Evolutionary conservation across 2,797 vertebrate genomes (phyloP).

Genomic region (Thalassophryne amazonica): DNA sequence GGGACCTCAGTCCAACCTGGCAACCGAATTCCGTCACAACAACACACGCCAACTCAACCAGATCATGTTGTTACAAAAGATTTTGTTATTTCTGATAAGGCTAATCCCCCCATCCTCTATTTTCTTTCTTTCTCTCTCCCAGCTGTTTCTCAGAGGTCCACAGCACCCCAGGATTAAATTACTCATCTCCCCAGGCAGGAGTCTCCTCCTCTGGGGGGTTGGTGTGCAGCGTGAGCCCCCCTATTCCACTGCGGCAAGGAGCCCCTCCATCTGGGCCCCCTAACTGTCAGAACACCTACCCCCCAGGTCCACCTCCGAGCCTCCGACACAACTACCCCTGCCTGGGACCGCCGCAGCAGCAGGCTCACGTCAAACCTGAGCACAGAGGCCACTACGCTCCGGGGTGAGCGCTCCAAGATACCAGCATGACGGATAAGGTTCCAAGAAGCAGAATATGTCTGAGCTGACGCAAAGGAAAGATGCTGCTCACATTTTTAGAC

Average conservation of each 20-base stretch:
- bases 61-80: constrained; percentile 67
- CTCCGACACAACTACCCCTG: constrained; percentile 86
- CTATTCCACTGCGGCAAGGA: constrained; percentile 76
- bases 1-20: constrained; percentile 39
- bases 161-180: constrained; percentile 77
- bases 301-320: constrained; percentile 81
- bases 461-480: constrained; percentile 7
- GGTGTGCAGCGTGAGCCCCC: constrained; percentile 81
- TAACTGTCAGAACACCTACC: constrained; percentile 76
- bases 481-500: not conserved
- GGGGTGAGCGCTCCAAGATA: constrained; percentile 67
- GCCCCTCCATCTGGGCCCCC: constrained; percentile 63
- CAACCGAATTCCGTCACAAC: constrained; percentile 55
- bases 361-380: constrained; percentile 90
- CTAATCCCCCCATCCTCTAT: constrained; percentile 39
- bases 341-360: constrained; percentile 77
- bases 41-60: constrained; percentile 47
- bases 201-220: constrained; percentile 80
- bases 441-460: not conserved
- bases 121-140: constrained; percentile 24
- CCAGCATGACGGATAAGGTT: not conserved
- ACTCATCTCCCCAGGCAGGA: constrained; percentile 85
- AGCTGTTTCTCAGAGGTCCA: constrained; percentile 86
- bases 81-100: constrained; percentile 70
- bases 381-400: constrained; percentile 92